A percentile compares a stretch with the other conserved stretches of the same genome.
These are phyloP conservation scores for Cydia pomonella DNA, from an alignment of 1,140 invertebrate genomes.

Conservation along the genomic window DNA sequence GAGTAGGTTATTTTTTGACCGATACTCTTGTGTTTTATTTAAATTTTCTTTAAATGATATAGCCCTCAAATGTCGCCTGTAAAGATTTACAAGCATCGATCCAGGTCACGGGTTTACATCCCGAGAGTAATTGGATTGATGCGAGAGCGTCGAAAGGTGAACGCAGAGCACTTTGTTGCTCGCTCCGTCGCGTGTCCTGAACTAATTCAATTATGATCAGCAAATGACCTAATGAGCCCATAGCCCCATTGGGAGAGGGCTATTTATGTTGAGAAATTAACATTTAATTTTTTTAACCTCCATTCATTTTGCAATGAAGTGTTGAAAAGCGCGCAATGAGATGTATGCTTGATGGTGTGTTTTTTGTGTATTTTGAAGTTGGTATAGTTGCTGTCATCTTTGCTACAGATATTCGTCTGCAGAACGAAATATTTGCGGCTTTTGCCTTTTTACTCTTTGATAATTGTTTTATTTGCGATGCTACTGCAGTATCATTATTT, in stretches of 20 bases:
- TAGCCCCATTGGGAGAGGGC: not conserved
- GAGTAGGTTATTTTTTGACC: no score
- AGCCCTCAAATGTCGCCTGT: no score
- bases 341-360: not conserved
- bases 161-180: constrained; percentile 54
- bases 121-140: constrained; percentile 67
- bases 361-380: no score
- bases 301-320: not conserved
- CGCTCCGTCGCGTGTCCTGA: constrained; percentile 49
- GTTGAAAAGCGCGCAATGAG: not conserved
- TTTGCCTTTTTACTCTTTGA: no score
- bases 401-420: no score
- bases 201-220: constrained; percentile 61
- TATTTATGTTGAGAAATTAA: not conserved
- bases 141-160: constrained; percentile 41
- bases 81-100: constrained; percentile 37
- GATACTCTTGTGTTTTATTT: no score
- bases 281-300: not conserved
- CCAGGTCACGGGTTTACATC: constrained; percentile 65
- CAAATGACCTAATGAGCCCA: constrained; percentile 18
- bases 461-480: no score
- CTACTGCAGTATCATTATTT: no score
- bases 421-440: no score
- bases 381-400: no score
- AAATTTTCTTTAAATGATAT: no score